Evolutionary conservation across 30 jellyfish, hydroid and myxozoan genomes (phyloP), one percentile per base, ranked within the genome.

Genomic region (Nemopilema nomurai): DNA sequence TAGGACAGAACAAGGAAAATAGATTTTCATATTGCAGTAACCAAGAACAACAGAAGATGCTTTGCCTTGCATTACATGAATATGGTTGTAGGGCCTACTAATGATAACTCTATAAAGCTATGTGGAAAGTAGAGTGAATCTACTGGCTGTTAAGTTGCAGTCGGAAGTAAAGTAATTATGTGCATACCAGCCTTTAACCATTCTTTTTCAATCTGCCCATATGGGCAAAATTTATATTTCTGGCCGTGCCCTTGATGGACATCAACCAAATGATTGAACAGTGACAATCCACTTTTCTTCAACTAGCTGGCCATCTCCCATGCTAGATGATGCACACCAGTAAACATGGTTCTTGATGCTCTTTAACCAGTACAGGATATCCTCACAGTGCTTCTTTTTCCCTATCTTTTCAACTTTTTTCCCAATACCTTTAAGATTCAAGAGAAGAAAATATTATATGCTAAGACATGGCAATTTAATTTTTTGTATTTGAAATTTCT

Each of bases 171-270:
- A 19, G 49, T 16, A 33, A 49, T 1, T 3, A 33, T 32, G 21
- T 24, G 13, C 71, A 24, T 51, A 75, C 85, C 85, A 16, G 31
- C 18, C 41, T 78, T 78, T 16, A 78, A 62, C 88, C 88, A 78
- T 16, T 27, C 66, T 53, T 79, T 25, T 19, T 23, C 67, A 8
- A 78, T 78, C 51, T 23, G n/a, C 25, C 67, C 79, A 78, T 78
- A 79, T 57, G 77, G 78, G 29, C 88, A 78, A 9, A 1, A 20
- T 78, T 78, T 78, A 28, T 72, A 72, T 18, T 29, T 26, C 24
- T 20, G 26, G 26, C 82, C 82, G 49, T 72, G 82, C 19, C 67
- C 82, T 26, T 20, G 22, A 30, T 72, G 82, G 30, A 29, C 30
- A 49, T 72, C 82, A 16, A 72, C 49, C 32, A 72, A 25, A 49